Base-by-base conservation (phyloP, 2,888 invertebrate genomes). In the Eupeodes luniger region DNA sequence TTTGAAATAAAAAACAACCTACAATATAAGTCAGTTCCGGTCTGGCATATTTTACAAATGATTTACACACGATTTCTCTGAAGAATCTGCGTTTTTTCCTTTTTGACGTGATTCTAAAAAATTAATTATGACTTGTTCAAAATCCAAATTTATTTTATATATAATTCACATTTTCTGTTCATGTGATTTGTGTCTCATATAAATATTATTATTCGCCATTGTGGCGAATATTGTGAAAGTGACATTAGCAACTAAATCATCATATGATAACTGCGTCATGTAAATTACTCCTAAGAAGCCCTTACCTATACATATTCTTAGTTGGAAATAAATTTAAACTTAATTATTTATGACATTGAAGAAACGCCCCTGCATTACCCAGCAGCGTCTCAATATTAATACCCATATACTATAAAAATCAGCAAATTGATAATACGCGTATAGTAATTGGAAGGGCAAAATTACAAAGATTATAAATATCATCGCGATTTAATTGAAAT, bases 401-500 rank as follows among this genome's bases (percentile, higher is more conserved):
- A 12, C 12, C 44, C 40, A 7, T 40, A 40, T 27, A 27, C 6
- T 40, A 7, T 40, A 5, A 70, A 69, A 40, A 44, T 14, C 55
- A 7, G 69, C 55, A 55, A 55, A 70, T 70, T 70, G 55, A 70
- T 70, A 70, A 53, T n/a, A 36, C 49, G 19, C 9, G 14, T 1
- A 14, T 16, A 40, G 5, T 40, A 62, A 16, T 4, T 62, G 36
- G 19, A 70, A 55, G 70, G 14, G 44, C 70, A 14, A 55, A 70
- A 70, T 69, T 69, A 40, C 36, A 16, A 53, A 36, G 36, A 67
- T 53, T 67, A 40, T 69, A 69, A 53, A 69, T 69, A 69, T 69
- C 72, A 61, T 61, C 61, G 47, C 44, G 47, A 49, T 61, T 61
- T 74, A 74, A 74, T 74, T 74, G 74, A 61, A 74, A 74, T 61